Evolutionary conservation across 2,113 vertebrate genomes (phyloP), one percentile per base, ranked within the genome.

Genomic region (Sarotherodon lohbergeri): DNA sequence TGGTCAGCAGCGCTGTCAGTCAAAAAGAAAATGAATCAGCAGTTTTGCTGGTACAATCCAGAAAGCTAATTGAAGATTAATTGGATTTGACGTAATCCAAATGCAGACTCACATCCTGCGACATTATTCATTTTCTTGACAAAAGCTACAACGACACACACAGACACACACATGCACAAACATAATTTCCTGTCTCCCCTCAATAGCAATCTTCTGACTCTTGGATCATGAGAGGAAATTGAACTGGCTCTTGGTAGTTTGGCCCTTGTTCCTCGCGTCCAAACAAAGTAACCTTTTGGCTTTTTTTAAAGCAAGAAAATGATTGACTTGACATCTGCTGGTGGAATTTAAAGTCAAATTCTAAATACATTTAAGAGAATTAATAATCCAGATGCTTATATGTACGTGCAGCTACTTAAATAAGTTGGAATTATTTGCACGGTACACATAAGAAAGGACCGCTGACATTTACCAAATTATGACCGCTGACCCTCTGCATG

Each of bases 161-260:
- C 82, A 81, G 13, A 32, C 73, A 54, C 36, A 54, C 34, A 83
- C 34, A 24, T 6, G 71, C 66, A 78, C 13, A 79, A 68, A 52
- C 61, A 71, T 10, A 83, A 86, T 89, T 93, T 92, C 90, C 92
- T 92, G 57, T 55, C 6, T 61, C 43, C 34, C 52, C 59, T 88
- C 83, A 36, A 22, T 3, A 32, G 32, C 82, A 91, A 81, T 90
- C 79, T 10, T 86, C 52, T 71, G 71, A 81, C 66, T 87, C 84
- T 88, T 27, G 82, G 79, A 88, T 82, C 73, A 76, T 52, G 50
- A 34, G n/a, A 89, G 90, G 90, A 94, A 93, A 91, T 93, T 86
- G 85, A 84, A 91, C 86, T 84, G 59, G 68, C 82, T 88, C 59
- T 7, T 56, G 36, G 84, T 46, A 41, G 71, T 85, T 86, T 81